Base-by-base conservation (phyloP, 2,797 vertebrate genomes). In the Pogoniulus pusillus region DNA sequence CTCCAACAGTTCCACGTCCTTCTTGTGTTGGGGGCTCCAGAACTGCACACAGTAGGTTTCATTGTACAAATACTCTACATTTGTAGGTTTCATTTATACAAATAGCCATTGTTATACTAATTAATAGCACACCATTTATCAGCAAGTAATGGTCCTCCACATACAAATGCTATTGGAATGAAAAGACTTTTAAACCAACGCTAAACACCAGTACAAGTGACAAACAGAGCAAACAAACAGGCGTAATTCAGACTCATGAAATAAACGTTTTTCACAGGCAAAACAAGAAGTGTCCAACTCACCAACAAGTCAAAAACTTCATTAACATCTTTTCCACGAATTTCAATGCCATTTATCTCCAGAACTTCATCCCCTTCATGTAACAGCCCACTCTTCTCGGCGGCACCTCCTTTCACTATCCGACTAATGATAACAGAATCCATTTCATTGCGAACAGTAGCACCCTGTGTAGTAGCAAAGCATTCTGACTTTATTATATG, bases 291-390 rank as follows among this genome's bases (percentile, higher is more conserved):
- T 4, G 3, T 12, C 3, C 62, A 92, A 96, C 98, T 98, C 91
- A 99, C 99, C 98, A 99, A 95, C 82, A 99, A 96, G 91, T 99
- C 98, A 75, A 99, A 99, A 89, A 99, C 99, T 85, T 99, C 99
- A 95, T 99, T 99, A 96, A 99, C 98, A 74, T 98, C 98, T 96
- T 99, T 99, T 49, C 99, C 99, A 51, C 98, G 98, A 77, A 99
- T 98, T 54, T 98, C 97, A 91, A 99, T 96, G 65, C 98, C 98
- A 41, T 99, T 99, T 93, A 99, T 99, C 95, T 99, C 98, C 87
- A 99, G 96, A 97, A 99, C 99, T 96, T 99, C 99, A 8, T 99
- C 99, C 59, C 99, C 99, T 96, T 99, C 98, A 8, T 98, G 98
- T 90, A 99, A 97, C 29, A 99, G 97, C 63, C 98, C 98, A 82